Conservation (phyloP, 2,113 vertebrate genomes). For the Nothoprocta pentlandii region DNA sequence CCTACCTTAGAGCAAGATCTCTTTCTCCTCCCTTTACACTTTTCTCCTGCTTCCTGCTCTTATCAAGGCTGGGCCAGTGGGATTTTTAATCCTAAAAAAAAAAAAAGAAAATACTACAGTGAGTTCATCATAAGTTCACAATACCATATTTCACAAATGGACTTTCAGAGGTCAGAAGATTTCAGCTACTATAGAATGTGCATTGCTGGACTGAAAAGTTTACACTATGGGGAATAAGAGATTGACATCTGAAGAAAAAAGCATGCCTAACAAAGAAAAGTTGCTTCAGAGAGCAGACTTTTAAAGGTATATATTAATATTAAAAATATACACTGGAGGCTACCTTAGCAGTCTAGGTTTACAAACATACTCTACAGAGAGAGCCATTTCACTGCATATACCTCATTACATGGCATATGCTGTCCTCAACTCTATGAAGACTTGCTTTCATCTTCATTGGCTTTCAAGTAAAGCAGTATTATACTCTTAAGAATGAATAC, state of each 20-base stretch:
- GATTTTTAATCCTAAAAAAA: constrained; percentile 26
- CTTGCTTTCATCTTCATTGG: constrained; percentile 12
- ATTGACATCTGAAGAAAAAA: neutral
- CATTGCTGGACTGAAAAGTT: neutral
- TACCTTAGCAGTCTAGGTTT: neutral
- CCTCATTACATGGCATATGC: neutral
- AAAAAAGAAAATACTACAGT: constrained; percentile 27
- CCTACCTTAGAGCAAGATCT: neutral
- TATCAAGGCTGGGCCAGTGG: neutral
- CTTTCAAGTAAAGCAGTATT: neutral
- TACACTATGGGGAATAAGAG: neutral
- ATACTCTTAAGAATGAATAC: neutral
- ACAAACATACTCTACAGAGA: neutral
- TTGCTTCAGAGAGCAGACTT: constrained; percentile 17
- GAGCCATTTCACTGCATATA: neutral
- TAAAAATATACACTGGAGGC: constrained; percentile 2
- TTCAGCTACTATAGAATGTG: neutral
- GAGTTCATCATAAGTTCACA: neutral
- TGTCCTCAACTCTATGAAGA: neutral
- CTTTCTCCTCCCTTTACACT: neutral
- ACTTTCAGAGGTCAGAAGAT: constrained; percentile 20
- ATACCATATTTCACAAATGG: neutral
- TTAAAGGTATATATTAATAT: constrained; percentile 44
- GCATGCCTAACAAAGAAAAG: neutral
- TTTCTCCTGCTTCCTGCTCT: neutral